phyloP scores from a whole-genome alignment of 2,797 vertebrate genomes.

The Channallabes apus region DNA sequence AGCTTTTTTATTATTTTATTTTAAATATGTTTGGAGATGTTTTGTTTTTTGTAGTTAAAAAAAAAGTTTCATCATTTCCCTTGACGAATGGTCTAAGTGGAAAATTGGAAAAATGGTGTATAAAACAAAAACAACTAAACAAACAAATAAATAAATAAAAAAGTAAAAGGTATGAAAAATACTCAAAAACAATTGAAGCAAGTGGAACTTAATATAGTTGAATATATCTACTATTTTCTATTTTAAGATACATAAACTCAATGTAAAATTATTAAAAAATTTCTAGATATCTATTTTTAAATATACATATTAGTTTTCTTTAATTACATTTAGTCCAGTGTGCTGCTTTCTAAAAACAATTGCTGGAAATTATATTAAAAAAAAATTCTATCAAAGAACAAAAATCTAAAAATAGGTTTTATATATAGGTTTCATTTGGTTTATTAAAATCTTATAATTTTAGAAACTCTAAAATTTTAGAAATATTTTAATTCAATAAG shows the following conservation, averaged over 20 bases:
- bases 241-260: background rate
- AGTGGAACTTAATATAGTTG: background rate
- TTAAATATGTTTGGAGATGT: too few relatives aligned
- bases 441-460: background rate
- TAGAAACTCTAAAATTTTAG: background rate
- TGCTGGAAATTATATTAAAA: background rate
- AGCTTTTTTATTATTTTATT: background rate
- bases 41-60: background rate
- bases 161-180: too few relatives aligned
- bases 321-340: background rate
- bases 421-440: background rate
- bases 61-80: background rate
- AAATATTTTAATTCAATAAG: background rate
- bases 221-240: background rate
- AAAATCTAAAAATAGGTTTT: background rate
- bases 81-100: background rate
- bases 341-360: background rate
- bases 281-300: background rate
- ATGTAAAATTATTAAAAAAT: background rate
- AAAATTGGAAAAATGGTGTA: too few relatives aligned
- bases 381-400: background rate
- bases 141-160: too few relatives aligned
- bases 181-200: background rate
- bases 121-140: too few relatives aligned
- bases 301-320: background rate